Evolutionary conservation across 2,797 vertebrate species (phyloP).

Genomic region (Gymnopithys bicolor): DNA sequence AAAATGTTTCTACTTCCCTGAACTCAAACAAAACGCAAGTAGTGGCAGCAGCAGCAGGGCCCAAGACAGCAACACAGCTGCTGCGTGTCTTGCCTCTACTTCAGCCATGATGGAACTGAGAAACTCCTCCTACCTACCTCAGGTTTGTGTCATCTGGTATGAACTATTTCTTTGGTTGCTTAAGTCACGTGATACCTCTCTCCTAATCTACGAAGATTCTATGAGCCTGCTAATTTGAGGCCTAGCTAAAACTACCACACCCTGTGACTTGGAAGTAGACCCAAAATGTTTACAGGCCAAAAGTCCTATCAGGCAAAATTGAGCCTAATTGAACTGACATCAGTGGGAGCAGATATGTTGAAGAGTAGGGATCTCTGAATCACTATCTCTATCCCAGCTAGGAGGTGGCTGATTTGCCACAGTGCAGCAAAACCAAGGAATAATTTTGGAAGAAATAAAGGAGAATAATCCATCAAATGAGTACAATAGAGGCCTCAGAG

Average conservation of each 20-base stretch:
- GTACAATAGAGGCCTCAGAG: not conserved
- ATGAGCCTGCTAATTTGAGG: no score
- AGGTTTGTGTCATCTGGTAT: no score
- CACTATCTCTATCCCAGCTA: not conserved
- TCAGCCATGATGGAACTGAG: no score
- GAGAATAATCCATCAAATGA: not conserved
- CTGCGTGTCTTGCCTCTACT: no score
- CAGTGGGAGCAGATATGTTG: fast-evolving
- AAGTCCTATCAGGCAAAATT: not conserved
- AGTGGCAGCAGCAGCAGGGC: no score
- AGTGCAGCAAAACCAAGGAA: not conserved
- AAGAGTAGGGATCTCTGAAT: not conserved
- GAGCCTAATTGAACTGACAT: not conserved
- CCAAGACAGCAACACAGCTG: no score
- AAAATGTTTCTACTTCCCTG: no score
- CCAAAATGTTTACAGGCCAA: not conserved
- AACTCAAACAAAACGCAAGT: no score
- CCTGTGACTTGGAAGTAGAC: not conserved
- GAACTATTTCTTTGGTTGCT: no score
- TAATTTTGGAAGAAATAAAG: not conserved
- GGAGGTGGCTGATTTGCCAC: not conserved
- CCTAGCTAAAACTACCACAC: not conserved
- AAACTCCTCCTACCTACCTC: no score
- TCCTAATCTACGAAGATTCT: no score
- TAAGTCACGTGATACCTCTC: no score